Conservation (phyloP, 1,140 invertebrate species). For the Drosophila tsacasi region DNA sequence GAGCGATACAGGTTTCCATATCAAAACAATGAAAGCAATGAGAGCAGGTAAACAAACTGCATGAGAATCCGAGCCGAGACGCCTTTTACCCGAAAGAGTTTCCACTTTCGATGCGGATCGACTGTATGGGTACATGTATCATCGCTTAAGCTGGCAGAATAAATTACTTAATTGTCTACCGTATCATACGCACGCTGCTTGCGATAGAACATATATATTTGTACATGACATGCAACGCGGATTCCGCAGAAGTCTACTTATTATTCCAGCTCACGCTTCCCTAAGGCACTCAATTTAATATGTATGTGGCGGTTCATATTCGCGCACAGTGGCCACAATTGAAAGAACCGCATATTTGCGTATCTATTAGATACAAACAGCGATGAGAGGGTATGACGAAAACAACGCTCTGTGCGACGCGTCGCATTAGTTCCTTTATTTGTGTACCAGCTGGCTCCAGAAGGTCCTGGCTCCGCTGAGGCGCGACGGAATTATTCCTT, state of each 20-base stretch:
- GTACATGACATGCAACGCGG: constrained; percentile 47
- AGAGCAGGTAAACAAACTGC: constrained; percentile 42
- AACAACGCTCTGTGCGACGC: no score
- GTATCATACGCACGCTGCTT: constrained; percentile 29
- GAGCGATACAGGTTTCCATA: constrained; percentile 31
- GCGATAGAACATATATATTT: constrained; percentile 21
- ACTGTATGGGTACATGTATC: background rate
- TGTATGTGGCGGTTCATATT: constrained; percentile 31
- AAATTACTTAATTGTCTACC: constrained; percentile 44
- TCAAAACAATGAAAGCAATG: constrained; percentile 24
- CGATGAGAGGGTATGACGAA: constrained; percentile 13
- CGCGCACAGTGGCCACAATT: constrained; percentile 44
- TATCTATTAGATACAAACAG: constrained; percentile 40
- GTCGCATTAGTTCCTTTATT: constrained; percentile 24
- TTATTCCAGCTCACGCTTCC: constrained; percentile 46
- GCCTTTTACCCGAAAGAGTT: constrained; percentile 30
- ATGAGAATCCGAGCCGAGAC: constrained; percentile 5
- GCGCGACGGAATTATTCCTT: constrained; percentile 61
- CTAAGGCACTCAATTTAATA: constrained; percentile 25
- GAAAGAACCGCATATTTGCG: constrained; percentile 33
- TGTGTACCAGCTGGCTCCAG: constrained; percentile 52
- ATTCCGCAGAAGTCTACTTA: constrained; percentile 35
- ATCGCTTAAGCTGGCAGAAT: constrained; percentile 27
- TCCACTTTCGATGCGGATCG: constrained; percentile 31
- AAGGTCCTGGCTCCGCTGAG: constrained; percentile 65